These are phyloP conservation scores for Loris lydekkerianus DNA, from an alignment of 2,797 vertebrate genomes.

Conservation along the genomic window DNA sequence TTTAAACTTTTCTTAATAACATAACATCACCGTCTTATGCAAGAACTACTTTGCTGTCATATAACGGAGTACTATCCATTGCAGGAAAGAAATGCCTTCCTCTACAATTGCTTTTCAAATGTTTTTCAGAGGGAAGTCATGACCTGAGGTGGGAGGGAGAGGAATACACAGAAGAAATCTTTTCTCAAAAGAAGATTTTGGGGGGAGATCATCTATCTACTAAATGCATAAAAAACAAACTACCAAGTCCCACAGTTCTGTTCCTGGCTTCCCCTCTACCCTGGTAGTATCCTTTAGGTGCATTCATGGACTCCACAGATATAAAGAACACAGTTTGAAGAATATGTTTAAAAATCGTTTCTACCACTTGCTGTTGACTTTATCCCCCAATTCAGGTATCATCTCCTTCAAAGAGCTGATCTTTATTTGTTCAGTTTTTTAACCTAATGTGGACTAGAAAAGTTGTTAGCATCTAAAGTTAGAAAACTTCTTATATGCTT, in stretches of 20 bases:
- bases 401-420: neutral
- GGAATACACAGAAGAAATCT: neutral
- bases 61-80: neutral
- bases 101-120: neutral
- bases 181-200: slow-evolving; percentile 13
- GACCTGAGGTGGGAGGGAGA: neutral
- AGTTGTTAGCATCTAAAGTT: neutral
- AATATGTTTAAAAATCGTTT: neutral
- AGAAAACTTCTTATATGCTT: neutral
- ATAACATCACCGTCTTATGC: neutral
- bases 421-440: neutral
- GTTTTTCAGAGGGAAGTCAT: neutral
- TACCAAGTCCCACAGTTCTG: neutral
- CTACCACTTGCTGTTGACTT: neutral
- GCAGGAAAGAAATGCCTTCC: neutral
- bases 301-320: neutral
- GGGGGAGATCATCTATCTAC: neutral
- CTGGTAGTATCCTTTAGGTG: accelerated
- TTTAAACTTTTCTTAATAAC: neutral
- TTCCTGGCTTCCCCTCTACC: neutral
- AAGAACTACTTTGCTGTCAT: neutral
- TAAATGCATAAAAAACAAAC: neutral
- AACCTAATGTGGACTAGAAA: neutral
- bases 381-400: neutral
- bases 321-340: neutral